These are phyloP conservation scores for Pogonognathellus flavescens DNA, from an alignment of 1,140 invertebrate genomes.

Conservation along the genomic window DNA sequence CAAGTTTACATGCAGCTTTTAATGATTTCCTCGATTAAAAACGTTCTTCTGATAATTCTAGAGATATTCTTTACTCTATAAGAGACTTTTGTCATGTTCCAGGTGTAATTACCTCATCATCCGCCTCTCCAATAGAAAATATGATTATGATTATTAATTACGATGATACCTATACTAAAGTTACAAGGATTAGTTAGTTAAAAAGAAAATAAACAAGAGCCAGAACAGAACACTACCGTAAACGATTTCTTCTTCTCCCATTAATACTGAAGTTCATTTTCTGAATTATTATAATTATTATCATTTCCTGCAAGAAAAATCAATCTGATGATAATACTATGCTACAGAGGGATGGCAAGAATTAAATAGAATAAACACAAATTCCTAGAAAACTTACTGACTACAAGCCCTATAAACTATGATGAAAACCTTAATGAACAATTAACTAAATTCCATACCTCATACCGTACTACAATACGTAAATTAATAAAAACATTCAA, in stretches of 20 bases:
- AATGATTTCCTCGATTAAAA: slow-evolving; percentile 17
- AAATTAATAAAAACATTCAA: slow-evolving; percentile 41
- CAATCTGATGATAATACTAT: background rate
- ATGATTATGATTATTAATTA: no score
- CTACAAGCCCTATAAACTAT: slow-evolving; percentile 30
- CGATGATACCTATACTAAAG: no score
- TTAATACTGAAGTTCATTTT: background rate
- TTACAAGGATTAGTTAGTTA: no score
- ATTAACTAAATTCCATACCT: slow-evolving; percentile 49
- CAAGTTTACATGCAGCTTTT: background rate
- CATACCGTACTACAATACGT: slow-evolving; percentile 46
- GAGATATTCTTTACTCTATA: slow-evolving; percentile 2
- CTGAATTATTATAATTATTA: background rate
- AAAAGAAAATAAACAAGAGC: no score
- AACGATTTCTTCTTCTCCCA: slow-evolving; percentile 7
- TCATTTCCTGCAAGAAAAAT: slow-evolving; percentile 6
- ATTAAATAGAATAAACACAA: slow-evolving; percentile 27
- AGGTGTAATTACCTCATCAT: no score
- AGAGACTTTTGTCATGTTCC: background rate
- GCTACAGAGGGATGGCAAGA: background rate
- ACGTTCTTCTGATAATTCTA: slow-evolving; percentile 2
- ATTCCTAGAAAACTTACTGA: slow-evolving; percentile 46
- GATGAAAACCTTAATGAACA: slow-evolving; percentile 14
- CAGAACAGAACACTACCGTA: background rate
- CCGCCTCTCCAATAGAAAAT: no score